phyloP scores from a whole-genome alignment of 2,888 invertebrate genomes.

The Eueremaeus valkanovi region DNA sequence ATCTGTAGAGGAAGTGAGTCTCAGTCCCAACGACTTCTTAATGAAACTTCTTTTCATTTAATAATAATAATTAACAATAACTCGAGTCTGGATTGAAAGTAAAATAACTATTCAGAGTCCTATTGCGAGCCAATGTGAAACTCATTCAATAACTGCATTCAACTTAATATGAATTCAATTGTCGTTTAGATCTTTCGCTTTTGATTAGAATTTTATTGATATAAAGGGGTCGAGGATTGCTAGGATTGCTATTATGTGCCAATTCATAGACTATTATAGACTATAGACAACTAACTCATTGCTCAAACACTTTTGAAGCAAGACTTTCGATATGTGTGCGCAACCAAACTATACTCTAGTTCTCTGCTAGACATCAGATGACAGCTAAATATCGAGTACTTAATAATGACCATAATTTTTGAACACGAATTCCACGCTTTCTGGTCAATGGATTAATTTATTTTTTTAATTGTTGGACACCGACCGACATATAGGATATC shows the following conservation, averaged over 20 bases:
- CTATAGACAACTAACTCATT: no score
- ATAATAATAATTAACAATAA: not conserved
- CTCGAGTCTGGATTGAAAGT: not conserved
- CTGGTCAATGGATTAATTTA: constrained; percentile 4
- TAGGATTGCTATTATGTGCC: constrained; percentile 9
- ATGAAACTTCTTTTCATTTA: not conserved
- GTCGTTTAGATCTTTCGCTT: not conserved
- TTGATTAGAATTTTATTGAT: not conserved
- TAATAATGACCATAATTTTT: not conserved
- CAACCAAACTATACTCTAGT: not conserved
- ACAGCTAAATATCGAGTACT: not conserved
- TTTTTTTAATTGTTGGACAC: constrained; percentile 5
- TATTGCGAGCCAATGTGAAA: not conserved
- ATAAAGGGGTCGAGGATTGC: constrained; percentile 28
- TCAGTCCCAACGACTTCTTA: not conserved
- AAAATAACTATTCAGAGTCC: not conserved
- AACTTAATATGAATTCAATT: not conserved
- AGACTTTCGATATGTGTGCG: not conserved
- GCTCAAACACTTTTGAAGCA: constrained; percentile 9
- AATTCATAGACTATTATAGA: not conserved
- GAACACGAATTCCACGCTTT: not conserved
- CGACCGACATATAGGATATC: not conserved
- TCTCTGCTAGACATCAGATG: not conserved
- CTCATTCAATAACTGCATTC: not conserved
- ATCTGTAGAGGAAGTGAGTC: not conserved